These are phyloP conservation scores for Xestia xanthographa DNA, from an alignment of 2,888 invertebrate species.

Conservation along the genomic window DNA sequence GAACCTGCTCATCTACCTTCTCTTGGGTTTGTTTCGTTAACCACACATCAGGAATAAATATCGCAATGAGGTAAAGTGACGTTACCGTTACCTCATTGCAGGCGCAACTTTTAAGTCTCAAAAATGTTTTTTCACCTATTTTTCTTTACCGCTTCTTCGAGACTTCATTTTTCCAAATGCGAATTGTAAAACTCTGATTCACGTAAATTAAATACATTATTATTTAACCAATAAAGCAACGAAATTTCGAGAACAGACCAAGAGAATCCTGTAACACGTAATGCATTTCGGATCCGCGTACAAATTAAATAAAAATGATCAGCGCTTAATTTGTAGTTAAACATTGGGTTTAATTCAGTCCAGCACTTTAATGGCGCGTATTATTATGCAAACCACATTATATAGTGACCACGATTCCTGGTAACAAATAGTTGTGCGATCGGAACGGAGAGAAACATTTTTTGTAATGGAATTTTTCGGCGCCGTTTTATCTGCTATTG, in stretches of 20 bases:
- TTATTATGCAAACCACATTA: slow-evolving; percentile 53
- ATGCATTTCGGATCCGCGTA: slow-evolving; percentile 23
- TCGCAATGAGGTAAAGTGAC: no score
- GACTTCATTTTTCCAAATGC: neutral
- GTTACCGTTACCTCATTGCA: no score
- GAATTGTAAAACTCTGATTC: no score
- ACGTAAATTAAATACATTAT: neutral
- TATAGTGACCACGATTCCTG: slow-evolving; percentile 47
- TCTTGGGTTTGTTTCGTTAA: no score
- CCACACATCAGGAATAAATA: no score
- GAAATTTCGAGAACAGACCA: neutral
- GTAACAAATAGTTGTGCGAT: slow-evolving; percentile 44
- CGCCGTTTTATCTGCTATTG: neutral
- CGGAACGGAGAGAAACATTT: slow-evolving; percentile 6
- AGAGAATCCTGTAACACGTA: slow-evolving; percentile 12
- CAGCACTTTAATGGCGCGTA: slow-evolving; percentile 49
- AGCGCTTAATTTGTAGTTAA: slow-evolving; percentile 41
- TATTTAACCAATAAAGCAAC: neutral
- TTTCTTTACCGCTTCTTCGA: no score
- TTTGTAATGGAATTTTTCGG: slow-evolving; percentile 17
- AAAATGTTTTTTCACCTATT: no score
- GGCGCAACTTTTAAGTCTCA: no score
- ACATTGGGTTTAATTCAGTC: slow-evolving; percentile 42
- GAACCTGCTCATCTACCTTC: no score
- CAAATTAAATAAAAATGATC: slow-evolving; percentile 54